Evolutionary conservation across 2,113 vertebrate genomes (phyloP).

Genomic region (Tachuris rubrigastra): DNA sequence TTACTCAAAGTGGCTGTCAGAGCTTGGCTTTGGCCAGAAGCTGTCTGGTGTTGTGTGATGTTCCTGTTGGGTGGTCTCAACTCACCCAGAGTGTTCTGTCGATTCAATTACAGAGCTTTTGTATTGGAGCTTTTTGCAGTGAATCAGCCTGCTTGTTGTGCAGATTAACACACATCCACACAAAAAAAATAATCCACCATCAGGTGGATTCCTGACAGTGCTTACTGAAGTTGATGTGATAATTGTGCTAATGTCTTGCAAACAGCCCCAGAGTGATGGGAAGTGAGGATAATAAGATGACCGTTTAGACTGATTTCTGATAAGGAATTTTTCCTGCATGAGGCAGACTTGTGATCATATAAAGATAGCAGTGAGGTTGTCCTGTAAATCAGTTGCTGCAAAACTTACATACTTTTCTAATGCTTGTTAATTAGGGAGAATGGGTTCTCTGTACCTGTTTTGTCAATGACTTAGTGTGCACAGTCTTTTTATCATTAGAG

Average conservation of each 20-base stretch:
- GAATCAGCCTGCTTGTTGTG: background rate
- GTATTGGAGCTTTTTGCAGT: background rate
- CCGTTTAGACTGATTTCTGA: background rate
- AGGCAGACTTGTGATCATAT: background rate
- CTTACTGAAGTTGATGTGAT: background rate
- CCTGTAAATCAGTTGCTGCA: background rate
- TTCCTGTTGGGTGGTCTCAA: background rate
- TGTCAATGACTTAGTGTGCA: background rate
- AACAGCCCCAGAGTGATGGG: accelerated
- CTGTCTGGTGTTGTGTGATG: background rate
- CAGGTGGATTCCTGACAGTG: background rate
- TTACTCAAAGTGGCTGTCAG: background rate
- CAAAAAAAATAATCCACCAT: background rate
- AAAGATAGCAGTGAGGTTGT: background rate
- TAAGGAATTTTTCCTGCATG: background rate
- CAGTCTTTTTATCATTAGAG: background rate
- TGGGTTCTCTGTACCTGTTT: background rate
- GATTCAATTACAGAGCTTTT: background rate
- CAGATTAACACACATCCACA: background rate
- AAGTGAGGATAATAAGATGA: background rate
- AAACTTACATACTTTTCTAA: background rate
- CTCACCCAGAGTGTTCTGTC: accelerated
- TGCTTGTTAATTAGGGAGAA: background rate
- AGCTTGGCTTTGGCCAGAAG: background rate
- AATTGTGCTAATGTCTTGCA: background rate